Conservation (phyloP, 2,888 invertebrate genomes). For the Poecilobothrus nobilitatus region DNA sequence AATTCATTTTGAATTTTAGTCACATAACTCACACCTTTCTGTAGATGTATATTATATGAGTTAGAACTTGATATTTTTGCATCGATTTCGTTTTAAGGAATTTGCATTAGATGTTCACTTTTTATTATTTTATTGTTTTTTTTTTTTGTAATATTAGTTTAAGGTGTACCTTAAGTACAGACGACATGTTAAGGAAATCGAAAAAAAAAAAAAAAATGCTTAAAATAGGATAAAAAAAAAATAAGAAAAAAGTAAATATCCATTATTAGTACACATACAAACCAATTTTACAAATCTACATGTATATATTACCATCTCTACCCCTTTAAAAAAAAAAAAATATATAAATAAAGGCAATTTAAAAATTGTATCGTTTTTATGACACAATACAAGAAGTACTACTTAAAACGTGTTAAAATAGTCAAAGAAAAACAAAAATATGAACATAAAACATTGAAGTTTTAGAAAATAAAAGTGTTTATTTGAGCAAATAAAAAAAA, state of each 20-base stretch:
- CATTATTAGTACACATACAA: not conserved
- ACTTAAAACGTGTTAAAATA: not conserved
- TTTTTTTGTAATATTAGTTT: not conserved
- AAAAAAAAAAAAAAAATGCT: not conserved
- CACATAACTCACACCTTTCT: not conserved
- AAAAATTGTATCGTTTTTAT: not conserved
- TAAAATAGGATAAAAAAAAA: not conserved
- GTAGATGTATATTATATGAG: not conserved
- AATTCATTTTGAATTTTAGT: conserved; percentile 1
- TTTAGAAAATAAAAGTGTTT: not conserved
- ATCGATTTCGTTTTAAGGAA: conserved; percentile 4
- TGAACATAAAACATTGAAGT: not conserved
- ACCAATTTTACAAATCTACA: no score
- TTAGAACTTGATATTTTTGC: not conserved
- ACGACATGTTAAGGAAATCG: not conserved
- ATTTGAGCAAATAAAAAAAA: not conserved
- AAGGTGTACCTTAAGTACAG: not conserved
- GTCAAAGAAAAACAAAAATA: not conserved
- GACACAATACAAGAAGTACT: not conserved
- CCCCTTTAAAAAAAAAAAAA: no score
- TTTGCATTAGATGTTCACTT: not conserved
- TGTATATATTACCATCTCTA: no score
- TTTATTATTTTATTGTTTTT: not conserved
- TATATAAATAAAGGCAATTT: no score
- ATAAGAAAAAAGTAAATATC: not conserved